Evolutionary conservation across 2,888 invertebrate species (phyloP).

Genomic region (Pinctada fucata): DNA sequence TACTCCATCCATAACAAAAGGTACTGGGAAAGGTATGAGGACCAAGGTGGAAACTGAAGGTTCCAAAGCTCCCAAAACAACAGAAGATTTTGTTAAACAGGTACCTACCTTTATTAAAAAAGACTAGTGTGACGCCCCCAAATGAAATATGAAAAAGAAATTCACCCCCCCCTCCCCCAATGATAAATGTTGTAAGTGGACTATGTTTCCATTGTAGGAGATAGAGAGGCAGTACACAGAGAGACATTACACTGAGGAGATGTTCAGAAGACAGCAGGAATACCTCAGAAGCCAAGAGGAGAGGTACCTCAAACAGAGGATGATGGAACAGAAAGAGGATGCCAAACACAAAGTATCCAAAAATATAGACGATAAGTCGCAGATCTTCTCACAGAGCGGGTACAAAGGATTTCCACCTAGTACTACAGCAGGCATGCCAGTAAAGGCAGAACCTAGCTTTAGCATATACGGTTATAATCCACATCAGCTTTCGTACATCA

Average conservation of each 20-base stretch:
- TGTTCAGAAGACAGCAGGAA: conserved; percentile 36
- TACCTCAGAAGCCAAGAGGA: conserved; percentile 9
- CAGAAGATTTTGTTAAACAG: conserved; percentile 58
- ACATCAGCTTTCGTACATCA: conserved; percentile 73
- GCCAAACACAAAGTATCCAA: neutral
- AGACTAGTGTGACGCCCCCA: too few relatives aligned
- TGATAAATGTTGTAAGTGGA: neutral
- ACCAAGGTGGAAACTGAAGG: conserved; percentile 51
- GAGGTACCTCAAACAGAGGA: conserved; percentile 26
- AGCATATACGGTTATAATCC: conserved; percentile 77
- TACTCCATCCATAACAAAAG: conserved; percentile 63
- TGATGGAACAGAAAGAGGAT: conserved; percentile 12
- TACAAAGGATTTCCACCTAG: conserved; percentile 27
- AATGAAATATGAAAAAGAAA: too few relatives aligned
- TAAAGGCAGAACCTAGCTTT: conserved; percentile 63
- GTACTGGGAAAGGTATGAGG: conserved; percentile 59
- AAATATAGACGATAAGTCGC: conserved; percentile 11
- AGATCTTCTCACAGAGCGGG: conserved; percentile 36
- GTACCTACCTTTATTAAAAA: conserved; percentile 27
- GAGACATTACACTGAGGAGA: conserved; percentile 29
- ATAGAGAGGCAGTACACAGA: conserved; percentile 13
- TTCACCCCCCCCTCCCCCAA: too few relatives aligned
- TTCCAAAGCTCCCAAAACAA: conserved; percentile 26
- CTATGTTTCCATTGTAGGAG: conserved; percentile 34
- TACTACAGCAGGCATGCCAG: conserved; percentile 8